Percentiles rank a stretch among this genome's conserved stretches.
Evolutionary conservation across 2,888 invertebrate species (phyloP).

Genomic region (Thumatha senex): DNA sequence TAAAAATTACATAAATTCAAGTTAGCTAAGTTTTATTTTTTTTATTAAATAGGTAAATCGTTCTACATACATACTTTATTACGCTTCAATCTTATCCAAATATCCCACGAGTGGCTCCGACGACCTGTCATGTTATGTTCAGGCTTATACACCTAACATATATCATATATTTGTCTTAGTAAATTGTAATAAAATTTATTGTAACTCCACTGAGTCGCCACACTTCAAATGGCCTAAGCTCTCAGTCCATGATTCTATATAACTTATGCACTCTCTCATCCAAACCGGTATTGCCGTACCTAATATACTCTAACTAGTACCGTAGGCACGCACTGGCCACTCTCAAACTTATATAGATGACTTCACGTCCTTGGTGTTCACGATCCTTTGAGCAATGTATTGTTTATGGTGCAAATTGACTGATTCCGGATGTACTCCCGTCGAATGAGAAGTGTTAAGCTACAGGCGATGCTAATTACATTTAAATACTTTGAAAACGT

Average conservation of each 20-base stretch:
- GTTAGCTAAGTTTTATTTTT: constrained; percentile 73
- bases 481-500: constrained; percentile 42
- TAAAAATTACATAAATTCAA: constrained; percentile 80
- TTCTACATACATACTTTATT: constrained; percentile 67
- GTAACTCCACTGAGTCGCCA: constrained; percentile 46
- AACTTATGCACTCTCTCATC: constrained; percentile 48
- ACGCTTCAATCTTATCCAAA: constrained; percentile 50
- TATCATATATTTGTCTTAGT: constrained; percentile 60
- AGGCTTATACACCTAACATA: constrained; percentile 33
- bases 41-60: constrained; percentile 77
- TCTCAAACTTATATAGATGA: constrained; percentile 11
- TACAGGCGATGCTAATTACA: constrained; percentile 43
- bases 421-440: constrained; percentile 24
- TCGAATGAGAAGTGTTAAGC: constrained; percentile 36
- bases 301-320: constrained; percentile 44
- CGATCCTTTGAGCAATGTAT: constrained; percentile 48
- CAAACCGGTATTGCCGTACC: constrained; percentile 47
- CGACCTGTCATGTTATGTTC: constrained; percentile 54
- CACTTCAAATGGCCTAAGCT: constrained; percentile 52
- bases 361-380: constrained; percentile 42
- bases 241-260: constrained; percentile 67
- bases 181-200: constrained; percentile 55
- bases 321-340: constrained; percentile 29
- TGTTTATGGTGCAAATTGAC: constrained; percentile 35
- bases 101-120: constrained; percentile 42